These are phyloP conservation scores for Sternotherus odoratus DNA, from an alignment of 2,797 vertebrate species.

Conservation along the genomic window DNA sequence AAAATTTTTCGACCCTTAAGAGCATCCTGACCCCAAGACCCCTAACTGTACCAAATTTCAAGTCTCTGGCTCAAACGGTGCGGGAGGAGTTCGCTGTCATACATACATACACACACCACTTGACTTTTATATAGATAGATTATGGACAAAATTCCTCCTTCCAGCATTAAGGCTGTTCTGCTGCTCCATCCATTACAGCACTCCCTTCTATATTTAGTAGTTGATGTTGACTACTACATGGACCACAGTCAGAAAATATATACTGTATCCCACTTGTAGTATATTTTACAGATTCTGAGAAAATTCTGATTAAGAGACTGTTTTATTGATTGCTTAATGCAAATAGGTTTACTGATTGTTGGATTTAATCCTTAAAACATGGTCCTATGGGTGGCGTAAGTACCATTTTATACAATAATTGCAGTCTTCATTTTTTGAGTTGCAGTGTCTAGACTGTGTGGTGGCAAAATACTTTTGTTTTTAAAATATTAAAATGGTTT, in stretches of 20 bases:
- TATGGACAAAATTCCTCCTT: neutral
- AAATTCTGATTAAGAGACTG: neutral
- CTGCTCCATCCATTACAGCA: neutral
- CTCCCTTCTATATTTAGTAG: neutral
- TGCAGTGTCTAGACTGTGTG: neutral
- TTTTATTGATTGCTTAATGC: constrained; percentile 17
- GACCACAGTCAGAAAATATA: neutral
- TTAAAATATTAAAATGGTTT: constrained; percentile 15
- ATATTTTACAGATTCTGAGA: neutral
- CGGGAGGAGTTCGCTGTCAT: no score
- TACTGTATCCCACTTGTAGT: neutral
- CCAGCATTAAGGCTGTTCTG: neutral
- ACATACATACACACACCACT: no score
- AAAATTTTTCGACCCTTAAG: no score
- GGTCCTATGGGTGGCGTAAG: neutral
- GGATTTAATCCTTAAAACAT: neutral
- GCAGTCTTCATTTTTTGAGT: neutral
- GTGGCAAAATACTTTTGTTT: neutral
- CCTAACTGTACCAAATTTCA: no score
- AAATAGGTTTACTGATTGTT: constrained; percentile 6
- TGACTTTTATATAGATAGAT: no score
- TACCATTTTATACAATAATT: constrained; percentile 13
- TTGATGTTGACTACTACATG: neutral
- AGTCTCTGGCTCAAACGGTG: no score
- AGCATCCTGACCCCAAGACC: no score